Percentiles rank a stretch among this genome's conserved stretches.
These are phyloP conservation scores for Enhydra lutris DNA, from an alignment of 2,113 vertebrate genomes.

Conservation along the genomic window DNA sequence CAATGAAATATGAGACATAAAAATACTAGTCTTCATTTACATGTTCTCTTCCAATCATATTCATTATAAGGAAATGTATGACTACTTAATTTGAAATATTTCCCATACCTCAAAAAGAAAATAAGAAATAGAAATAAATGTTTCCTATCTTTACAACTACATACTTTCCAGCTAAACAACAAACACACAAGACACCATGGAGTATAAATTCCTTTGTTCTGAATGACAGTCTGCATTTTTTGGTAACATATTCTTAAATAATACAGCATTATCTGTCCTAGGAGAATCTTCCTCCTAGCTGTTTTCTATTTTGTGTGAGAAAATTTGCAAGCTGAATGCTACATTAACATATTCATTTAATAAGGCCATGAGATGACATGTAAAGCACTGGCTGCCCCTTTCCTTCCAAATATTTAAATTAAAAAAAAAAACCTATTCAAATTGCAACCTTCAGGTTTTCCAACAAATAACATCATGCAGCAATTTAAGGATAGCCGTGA, in stretches of 20 bases:
- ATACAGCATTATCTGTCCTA: constrained; percentile 34
- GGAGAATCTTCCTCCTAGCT: background rate
- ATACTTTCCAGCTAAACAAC: background rate
- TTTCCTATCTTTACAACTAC: background rate
- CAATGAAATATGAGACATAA: background rate
- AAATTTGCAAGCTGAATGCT: constrained; percentile 41
- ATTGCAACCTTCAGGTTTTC: constrained; percentile 1
- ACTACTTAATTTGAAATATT: constrained; percentile 4
- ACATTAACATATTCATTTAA: constrained; percentile 54
- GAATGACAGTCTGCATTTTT: constrained; percentile 9
- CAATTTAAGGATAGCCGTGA: constrained; percentile 9
- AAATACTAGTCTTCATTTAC: background rate
- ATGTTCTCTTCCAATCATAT: background rate
- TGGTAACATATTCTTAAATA: constrained; percentile 10
- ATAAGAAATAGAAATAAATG: background rate
- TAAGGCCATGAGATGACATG: background rate
- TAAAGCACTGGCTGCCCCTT: background rate
- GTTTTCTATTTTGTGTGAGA: constrained; percentile 24
- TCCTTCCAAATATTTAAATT: constrained; percentile 20
- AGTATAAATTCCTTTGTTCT: constrained; percentile 38
- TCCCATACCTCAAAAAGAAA: background rate
- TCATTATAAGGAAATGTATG: background rate
- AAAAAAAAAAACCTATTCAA: background rate
- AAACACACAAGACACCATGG: background rate
- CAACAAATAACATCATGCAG: background rate